phyloP scores from a whole-genome alignment of 2,113 vertebrate genomes.

The Percopsis transmontana region DNA sequence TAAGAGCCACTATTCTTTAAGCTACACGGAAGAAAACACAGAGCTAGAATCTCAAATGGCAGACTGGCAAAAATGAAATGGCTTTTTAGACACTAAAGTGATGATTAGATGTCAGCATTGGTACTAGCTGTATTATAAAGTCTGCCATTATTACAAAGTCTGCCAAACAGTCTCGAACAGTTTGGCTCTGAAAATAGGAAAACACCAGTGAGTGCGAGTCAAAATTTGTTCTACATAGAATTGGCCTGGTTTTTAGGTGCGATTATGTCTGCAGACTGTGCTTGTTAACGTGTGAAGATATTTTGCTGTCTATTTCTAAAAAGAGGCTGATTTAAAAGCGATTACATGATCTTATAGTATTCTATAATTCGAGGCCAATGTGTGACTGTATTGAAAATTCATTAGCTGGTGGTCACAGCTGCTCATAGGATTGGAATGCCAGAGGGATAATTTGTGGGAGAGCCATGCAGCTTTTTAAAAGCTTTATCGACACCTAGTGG shows the following conservation, averaged over 20 bases:
- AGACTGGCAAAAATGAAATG: slow-evolving; percentile 12
- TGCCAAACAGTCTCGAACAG: no score
- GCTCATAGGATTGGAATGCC: slow-evolving; percentile 59
- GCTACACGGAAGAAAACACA: slow-evolving; percentile 11
- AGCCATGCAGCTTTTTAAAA: background rate
- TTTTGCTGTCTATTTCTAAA: slow-evolving; percentile 22
- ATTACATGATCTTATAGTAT: slow-evolving; percentile 34
- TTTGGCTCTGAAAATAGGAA: slow-evolving; percentile 13
- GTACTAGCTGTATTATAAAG: slow-evolving; percentile 6
- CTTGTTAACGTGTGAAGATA: background rate
- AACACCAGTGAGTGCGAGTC: slow-evolving; percentile 22
- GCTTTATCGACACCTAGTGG: slow-evolving; percentile 31
- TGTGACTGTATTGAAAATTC: slow-evolving; percentile 64
- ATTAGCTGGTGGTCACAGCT: slow-evolving; percentile 54
- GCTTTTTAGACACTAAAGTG: slow-evolving; percentile 13
- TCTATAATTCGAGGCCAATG: slow-evolving; percentile 38
- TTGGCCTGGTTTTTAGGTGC: background rate
- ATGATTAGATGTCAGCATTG: slow-evolving; percentile 16
- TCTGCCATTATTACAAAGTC: slow-evolving; percentile 6
- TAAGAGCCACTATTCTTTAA: slow-evolving; percentile 27
- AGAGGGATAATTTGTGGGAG: background rate
- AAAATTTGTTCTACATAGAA: background rate
- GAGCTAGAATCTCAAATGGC: slow-evolving; percentile 29
- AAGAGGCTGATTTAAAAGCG: slow-evolving; percentile 26
- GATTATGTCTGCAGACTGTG: slow-evolving; percentile 4